Percentiles rank a stretch among this genome's conserved stretches.
These are phyloP conservation scores for Caerostris extrusa DNA, from an alignment of 1,140 invertebrate genomes.

Conservation along the genomic window DNA sequence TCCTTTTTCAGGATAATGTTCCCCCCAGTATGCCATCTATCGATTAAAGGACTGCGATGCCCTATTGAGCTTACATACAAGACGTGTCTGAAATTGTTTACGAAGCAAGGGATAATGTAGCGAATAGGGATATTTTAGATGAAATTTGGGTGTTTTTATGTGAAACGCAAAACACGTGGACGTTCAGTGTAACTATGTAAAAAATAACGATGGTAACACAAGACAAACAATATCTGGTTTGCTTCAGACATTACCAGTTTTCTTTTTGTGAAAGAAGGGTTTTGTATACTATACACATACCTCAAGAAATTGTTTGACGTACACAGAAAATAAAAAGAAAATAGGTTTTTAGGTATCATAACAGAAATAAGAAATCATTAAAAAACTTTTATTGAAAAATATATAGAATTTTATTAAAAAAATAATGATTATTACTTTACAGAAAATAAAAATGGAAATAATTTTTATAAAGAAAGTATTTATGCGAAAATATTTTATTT, in stretches of 20 bases:
- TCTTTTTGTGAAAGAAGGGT: too few species aligned
- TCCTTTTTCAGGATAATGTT: slow-evolving; percentile 48
- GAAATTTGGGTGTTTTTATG: slow-evolving; percentile 19
- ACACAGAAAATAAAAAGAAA: too few species aligned
- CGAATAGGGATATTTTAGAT: not conserved
- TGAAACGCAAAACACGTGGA: not conserved
- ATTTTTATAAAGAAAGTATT: too few species aligned
- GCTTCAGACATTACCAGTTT: not conserved
- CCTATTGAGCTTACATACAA: slow-evolving; percentile 14
- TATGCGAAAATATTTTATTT: too few species aligned
- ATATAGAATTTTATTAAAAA: too few species aligned
- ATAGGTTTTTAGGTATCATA: too few species aligned
- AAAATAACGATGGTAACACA: not conserved
- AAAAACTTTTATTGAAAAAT: too few species aligned
- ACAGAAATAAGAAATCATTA: too few species aligned
- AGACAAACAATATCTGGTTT: not conserved
- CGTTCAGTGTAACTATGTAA: not conserved
- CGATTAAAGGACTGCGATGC: slow-evolving; percentile 53
- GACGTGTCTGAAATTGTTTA: slow-evolving; percentile 63
- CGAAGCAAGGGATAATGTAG: not conserved
- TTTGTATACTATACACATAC: too few species aligned
- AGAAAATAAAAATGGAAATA: too few species aligned
- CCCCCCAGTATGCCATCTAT: slow-evolving; percentile 28
- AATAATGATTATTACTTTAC: too few species aligned
- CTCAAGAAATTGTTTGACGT: too few species aligned